Percentiles rank a stretch among this genome's conserved stretches.
Evolutionary conservation across 2,888 invertebrate genomes (phyloP).

Genomic region (Calameuta filiformis): DNA sequence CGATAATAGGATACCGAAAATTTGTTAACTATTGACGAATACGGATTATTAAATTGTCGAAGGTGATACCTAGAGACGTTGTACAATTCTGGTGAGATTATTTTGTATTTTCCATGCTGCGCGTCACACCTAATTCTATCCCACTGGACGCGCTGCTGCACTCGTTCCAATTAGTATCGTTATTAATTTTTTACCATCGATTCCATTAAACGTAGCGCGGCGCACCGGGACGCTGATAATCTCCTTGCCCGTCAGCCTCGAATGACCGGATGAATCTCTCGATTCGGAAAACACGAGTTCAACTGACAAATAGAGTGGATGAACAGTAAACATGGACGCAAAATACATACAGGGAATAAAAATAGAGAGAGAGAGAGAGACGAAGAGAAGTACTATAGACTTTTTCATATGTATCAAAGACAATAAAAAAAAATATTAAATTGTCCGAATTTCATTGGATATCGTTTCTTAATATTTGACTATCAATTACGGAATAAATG

Average conservation of each 20-base stretch:
- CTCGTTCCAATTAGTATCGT: conserved; percentile 48
- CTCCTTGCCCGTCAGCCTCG: conserved; percentile 23
- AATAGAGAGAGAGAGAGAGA: conserved; percentile 11
- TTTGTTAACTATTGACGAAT: neutral
- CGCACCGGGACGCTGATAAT: conserved; percentile 36
- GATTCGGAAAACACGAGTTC: neutral
- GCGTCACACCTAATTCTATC: neutral
- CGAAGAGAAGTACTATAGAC: conserved; percentile 9
- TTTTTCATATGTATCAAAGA: conserved; percentile 12
- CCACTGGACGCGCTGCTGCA: conserved; percentile 6
- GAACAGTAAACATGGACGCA: neutral
- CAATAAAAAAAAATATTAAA: neutral
- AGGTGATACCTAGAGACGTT: neutral
- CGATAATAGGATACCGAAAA: neutral
- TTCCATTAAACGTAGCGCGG: conserved; percentile 35
- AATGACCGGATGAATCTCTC: conserved; percentile 7
- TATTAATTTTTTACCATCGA: conserved; percentile 42
- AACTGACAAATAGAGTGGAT: neutral
- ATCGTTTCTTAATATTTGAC: neutral
- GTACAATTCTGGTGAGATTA: neutral
- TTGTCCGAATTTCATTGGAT: neutral
- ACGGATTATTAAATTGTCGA: neutral
- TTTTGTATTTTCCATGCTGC: neutral
- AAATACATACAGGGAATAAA: conserved; percentile 27
- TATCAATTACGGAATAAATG: neutral